Evolutionary conservation across 1,140 invertebrate species (phyloP).

Genomic region (Brachionus koreanus): DNA sequence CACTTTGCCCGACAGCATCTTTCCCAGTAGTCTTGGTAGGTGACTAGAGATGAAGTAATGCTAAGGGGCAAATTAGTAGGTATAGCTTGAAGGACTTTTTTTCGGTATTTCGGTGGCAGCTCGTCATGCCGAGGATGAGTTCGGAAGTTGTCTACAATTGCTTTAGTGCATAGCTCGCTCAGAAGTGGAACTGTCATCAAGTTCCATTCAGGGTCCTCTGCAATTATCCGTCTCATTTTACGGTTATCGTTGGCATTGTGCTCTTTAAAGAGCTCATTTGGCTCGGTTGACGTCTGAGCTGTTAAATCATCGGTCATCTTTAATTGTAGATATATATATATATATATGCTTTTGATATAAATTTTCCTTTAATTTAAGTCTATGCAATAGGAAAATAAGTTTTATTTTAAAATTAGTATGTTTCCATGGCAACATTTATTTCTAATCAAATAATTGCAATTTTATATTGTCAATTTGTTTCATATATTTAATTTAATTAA

Average conservation of each 20-base stretch:
- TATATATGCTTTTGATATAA: not conserved
- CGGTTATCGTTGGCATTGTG: slow-evolving; percentile 55
- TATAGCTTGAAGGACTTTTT: slow-evolving; percentile 54
- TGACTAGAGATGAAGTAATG: slow-evolving; percentile 54
- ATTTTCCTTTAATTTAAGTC: not conserved
- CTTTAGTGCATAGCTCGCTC: slow-evolving; percentile 52
- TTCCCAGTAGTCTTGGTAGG: slow-evolving; percentile 57
- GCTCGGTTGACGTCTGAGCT: not conserved
- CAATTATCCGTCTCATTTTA: slow-evolving; percentile 58
- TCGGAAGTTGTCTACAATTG: slow-evolving; percentile 57
- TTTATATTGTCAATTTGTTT: not conserved
- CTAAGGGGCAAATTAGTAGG: slow-evolving; percentile 55
- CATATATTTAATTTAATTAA: no score
- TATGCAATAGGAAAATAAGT: not conserved
- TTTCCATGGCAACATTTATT: not conserved
- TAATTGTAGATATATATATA: not conserved
- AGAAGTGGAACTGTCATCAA: slow-evolving; percentile 58
- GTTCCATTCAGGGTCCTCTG: slow-evolving; percentile 59
- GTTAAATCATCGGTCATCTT: not conserved
- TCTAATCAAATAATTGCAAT: not conserved
- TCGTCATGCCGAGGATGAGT: slow-evolving; percentile 50
- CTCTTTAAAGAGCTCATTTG: slow-evolving; percentile 47
- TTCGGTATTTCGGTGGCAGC: slow-evolving; percentile 52
- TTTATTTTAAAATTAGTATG: not conserved
- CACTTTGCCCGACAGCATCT: slow-evolving; percentile 49